These are phyloP conservation scores for Onychomys arenicola DNA, from an alignment of 2,797 vertebrate genomes.

Conservation along the genomic window DNA sequence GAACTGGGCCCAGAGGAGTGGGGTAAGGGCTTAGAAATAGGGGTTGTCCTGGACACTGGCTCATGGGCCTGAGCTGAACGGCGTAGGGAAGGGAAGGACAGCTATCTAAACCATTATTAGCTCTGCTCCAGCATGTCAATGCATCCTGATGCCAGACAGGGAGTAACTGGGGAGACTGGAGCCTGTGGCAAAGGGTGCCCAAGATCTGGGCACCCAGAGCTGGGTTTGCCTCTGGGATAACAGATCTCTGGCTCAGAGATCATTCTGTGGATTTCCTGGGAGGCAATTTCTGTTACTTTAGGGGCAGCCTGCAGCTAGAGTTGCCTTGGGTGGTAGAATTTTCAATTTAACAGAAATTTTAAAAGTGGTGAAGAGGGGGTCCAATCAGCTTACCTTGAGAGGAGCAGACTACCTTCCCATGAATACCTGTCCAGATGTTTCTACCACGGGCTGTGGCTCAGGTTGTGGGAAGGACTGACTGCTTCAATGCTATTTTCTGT, in stretches of 20 bases:
- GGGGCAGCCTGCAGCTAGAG: not conserved
- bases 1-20: not conserved
- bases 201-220: no score
- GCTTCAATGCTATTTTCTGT: not conserved
- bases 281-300: not conserved
- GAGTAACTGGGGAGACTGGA: not conserved
- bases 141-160: not conserved
- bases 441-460: accelerated
- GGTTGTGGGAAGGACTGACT: not conserved
- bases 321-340: no score
- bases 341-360: not conserved
- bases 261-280: not conserved
- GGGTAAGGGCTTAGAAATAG: not conserved
- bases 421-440: not conserved
- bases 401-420: not conserved
- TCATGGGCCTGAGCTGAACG: not conserved
- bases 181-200: not conserved
- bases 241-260: not conserved
- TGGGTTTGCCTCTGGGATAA: not conserved
- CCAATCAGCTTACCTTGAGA: not conserved
- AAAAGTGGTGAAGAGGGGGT: not conserved
- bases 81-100: no score
- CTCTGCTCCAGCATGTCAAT: not conserved
- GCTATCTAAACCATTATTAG: no score
- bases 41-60: not conserved